Percentiles rank a stretch among this genome's conserved stretches.
phyloP scores from a whole-genome alignment of 2,113 vertebrate genomes.

The Ammodytes marinus region DNA sequence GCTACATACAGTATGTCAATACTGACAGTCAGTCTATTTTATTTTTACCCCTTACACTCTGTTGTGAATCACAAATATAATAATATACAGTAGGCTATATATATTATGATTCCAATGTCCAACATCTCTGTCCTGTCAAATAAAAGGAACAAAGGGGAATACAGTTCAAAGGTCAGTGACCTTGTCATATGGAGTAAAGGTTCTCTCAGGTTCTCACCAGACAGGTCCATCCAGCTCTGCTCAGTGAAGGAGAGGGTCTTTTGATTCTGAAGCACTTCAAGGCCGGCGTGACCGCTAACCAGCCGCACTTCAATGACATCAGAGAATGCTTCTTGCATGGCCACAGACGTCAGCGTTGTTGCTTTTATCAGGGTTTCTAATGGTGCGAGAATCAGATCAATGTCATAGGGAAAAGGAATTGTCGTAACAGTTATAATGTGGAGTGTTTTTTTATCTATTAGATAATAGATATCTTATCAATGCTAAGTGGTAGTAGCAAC shows the following conservation, averaged over 20 bases:
- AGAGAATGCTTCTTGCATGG: constrained; percentile 87
- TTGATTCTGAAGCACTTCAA: constrained; percentile 90
- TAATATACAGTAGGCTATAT: too few relatives aligned
- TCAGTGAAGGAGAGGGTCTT: constrained; percentile 86
- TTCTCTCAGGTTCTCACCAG: constrained; percentile 80
- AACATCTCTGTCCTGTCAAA: neutral
- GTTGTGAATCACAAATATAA: neutral
- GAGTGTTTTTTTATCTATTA: neutral
- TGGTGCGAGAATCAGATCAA: neutral
- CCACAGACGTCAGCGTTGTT: constrained; percentile 87
- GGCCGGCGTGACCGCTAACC: neutral
- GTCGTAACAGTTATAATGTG: neutral
- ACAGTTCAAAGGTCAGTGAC: neutral
- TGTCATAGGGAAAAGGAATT: too few relatives aligned
- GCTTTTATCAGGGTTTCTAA: constrained; percentile 76
- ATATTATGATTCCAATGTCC: neutral
- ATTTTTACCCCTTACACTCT: neutral
- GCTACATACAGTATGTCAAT: too few relatives aligned
- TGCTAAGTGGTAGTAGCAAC: neutral
- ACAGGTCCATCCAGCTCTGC: constrained; percentile 93
- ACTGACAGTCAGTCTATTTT: neutral
- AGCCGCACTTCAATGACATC: constrained; percentile 91
- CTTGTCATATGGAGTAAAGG: neutral
- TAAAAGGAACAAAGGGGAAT: neutral
- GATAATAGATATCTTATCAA: neutral